Base-by-base conservation (phyloP, 2,888 invertebrate species). In the Lingula anatina region DNA sequence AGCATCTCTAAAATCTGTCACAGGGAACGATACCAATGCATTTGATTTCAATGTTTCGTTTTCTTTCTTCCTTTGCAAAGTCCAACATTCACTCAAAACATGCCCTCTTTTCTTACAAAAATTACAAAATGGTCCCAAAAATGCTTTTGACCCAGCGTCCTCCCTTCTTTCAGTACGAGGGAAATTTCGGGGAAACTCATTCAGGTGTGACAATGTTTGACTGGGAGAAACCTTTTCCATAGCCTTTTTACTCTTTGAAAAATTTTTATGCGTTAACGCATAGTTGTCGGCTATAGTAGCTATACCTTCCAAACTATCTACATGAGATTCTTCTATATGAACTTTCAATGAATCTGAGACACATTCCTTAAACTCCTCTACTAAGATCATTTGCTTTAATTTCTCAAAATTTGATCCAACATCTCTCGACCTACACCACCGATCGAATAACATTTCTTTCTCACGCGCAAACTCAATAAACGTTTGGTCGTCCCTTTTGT, bases 391-490 rank as follows among this genome's bases (percentile, higher is more conserved):
- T n/a, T 51, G 43, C 21, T n/a, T 47, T 21, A 48, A 35, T 9
- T 31, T 31, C n/a, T 37, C 36, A 44, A 42, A 49, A 15, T 50
- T 39, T 35, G 4, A 18, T 7, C 5, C 28, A 23, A 44, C 36
- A 2, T 51, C 35, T 25, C 26, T 27, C 7, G 49, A 21, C 24
- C n/a, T 7, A 42, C 47, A 48, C 51, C 53, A 56, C 21, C 43
- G 43, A 23, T 51, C 31, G 44, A 50, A 55, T 5, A 49, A 28
- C 28, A 37, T 37, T 39, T 51, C 48, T 26, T 54, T 53, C 26
- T 54, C 48, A 42, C 50, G 42, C 15, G 50, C 39, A 55, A 55
- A 51, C 40, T 57, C 51, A 7, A 51, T 48, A 48, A 45, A 50
- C 26, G 55, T 55, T 46, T 54, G 43, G 35, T 28, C 31, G 9